phyloP scores from a whole-genome alignment of 2,797 vertebrate species.

The Mionectes olivaceus region DNA sequence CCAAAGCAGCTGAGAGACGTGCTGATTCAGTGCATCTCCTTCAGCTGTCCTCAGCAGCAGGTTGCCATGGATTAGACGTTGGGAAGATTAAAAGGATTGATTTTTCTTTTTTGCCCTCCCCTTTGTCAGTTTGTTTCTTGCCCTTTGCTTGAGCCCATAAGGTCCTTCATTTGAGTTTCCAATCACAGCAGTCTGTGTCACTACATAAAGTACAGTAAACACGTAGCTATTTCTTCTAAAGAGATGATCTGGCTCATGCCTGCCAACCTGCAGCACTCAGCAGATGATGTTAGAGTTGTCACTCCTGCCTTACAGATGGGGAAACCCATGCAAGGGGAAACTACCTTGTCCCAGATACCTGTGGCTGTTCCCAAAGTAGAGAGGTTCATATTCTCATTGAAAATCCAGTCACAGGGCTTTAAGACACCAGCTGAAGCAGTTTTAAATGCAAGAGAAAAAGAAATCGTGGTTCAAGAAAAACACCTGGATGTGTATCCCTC shows the following conservation, averaged over 20 bases:
- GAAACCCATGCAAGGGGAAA: not conserved
- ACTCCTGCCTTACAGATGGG: not conserved
- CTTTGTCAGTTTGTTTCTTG: not conserved
- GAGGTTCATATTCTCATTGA: not conserved
- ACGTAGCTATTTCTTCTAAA: not conserved
- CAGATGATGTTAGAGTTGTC: not conserved
- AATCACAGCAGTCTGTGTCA: rapidly evolving
- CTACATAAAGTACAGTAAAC: not conserved
- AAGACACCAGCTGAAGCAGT: not conserved
- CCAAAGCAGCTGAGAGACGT: slow-evolving; percentile 23
- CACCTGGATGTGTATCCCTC: not conserved
- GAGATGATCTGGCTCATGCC: not conserved
- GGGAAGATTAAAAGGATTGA: not conserved
- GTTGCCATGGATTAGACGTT: not conserved
- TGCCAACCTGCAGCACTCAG: not conserved
- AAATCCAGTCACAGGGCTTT: not conserved
- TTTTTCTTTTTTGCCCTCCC: rapidly evolving
- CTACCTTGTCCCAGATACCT: not conserved
- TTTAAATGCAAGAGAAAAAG: not conserved
- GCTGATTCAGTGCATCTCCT: slow-evolving; percentile 37
- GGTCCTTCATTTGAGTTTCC: not conserved
- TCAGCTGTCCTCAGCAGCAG: slow-evolving; percentile 9
- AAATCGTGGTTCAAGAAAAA: not conserved
- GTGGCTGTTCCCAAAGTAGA: not conserved
- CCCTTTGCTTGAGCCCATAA: not conserved